A percentile compares a stretch with the other conserved stretches of the same genome.
Conservation (phyloP, 2,888 invertebrate species). For the Drosophila prostipennis region DNA sequence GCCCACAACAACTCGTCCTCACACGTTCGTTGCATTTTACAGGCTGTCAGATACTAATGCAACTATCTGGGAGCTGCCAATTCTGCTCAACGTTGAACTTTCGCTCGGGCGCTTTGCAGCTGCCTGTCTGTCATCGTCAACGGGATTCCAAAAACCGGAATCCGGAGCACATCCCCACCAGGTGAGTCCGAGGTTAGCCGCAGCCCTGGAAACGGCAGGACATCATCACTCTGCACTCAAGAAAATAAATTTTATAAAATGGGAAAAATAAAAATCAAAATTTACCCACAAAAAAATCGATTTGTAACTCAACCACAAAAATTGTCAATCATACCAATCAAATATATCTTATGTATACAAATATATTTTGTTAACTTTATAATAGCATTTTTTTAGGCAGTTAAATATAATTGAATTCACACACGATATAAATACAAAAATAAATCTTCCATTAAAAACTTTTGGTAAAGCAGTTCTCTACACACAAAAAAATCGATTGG, state of each 20-base stretch:
- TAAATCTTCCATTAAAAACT: too few relatives aligned
- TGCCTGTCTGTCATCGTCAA: conserved; percentile 44
- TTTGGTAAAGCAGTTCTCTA: too few relatives aligned
- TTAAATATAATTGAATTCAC: too few relatives aligned
- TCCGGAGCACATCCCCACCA: conserved; percentile 45
- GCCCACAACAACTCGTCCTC: neutral
- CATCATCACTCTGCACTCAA: neutral
- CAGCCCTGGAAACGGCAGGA: neutral
- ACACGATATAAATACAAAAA: too few relatives aligned
- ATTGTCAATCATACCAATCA: too few relatives aligned
- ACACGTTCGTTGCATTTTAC: conserved; percentile 18
- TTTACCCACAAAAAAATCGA: too few relatives aligned
- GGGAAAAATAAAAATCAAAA: neutral
- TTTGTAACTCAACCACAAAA: too few relatives aligned
- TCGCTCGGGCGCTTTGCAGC: conserved; percentile 30
- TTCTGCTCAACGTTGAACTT: conserved; percentile 40
- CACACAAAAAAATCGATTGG: too few relatives aligned
- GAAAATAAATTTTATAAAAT: too few relatives aligned
- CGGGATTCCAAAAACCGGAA: conserved; percentile 44
- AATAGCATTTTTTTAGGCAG: too few relatives aligned
- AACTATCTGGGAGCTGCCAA: conserved; percentile 57
- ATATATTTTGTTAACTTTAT: too few relatives aligned
- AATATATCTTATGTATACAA: too few relatives aligned
- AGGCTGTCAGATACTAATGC: conserved; percentile 54
- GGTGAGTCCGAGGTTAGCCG: conserved; percentile 27